phyloP scores from a whole-genome alignment of 2,113 vertebrate species.

The Cacatua alba region DNA sequence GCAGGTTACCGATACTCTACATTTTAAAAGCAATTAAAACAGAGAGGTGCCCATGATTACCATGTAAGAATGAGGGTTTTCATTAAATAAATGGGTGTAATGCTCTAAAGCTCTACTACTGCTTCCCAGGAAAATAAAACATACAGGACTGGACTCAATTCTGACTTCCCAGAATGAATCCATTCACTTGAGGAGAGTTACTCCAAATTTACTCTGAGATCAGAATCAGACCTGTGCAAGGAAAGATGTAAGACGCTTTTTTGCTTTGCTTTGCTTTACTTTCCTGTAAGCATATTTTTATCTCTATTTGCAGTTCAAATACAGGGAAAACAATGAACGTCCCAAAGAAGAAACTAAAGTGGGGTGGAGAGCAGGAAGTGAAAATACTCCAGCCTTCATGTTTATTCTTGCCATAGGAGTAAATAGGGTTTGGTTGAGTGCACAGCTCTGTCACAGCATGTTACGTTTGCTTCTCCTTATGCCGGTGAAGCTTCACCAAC shows the following conservation, averaged over 20 bases:
- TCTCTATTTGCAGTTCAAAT: conserved; percentile 19
- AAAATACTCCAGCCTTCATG: conserved; percentile 25
- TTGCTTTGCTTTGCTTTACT: not conserved
- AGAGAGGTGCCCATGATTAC: conserved; percentile 15
- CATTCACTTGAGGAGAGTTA: not conserved
- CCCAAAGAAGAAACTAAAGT: not conserved
- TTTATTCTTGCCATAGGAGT: conserved; percentile 18
- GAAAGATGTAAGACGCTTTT: not conserved
- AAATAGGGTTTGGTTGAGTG: not conserved
- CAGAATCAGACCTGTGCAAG: not conserved
- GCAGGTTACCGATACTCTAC: not conserved
- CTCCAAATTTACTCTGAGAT: not conserved
- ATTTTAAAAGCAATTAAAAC: conserved; percentile 59
- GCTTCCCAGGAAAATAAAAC: conserved; percentile 52
- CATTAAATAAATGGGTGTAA: conserved; percentile 27
- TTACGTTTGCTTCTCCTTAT: not conserved
- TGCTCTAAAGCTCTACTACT: not conserved
- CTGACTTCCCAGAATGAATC: conserved; percentile 22
- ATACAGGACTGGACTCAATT: not conserved
- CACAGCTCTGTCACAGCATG: not conserved
- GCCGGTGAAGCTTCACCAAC: not conserved
- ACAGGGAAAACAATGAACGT: not conserved
- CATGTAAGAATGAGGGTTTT: conserved; percentile 59
- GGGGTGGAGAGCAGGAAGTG: not conserved
- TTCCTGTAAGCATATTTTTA: not conserved